phyloP scores from a whole-genome alignment of 2,113 vertebrate genomes.

The Scophthalmus maximus region DNA sequence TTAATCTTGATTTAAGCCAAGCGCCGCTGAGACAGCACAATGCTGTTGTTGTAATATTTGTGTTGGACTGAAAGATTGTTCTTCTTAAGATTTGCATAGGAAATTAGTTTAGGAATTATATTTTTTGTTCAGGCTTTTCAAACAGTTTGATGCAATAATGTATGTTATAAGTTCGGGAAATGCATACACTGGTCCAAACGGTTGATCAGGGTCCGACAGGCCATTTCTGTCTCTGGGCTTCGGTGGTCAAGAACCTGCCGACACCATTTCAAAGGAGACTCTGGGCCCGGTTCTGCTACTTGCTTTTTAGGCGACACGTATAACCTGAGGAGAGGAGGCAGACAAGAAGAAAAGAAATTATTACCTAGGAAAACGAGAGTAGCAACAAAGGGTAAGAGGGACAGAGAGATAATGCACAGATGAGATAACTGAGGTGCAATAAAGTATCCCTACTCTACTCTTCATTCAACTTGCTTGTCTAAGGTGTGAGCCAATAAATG shows the following conservation, averaged over 20 bases:
- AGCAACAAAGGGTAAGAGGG: background rate
- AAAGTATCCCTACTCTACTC: constrained; percentile 23
- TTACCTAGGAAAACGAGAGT: background rate
- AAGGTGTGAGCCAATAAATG: constrained; percentile 3
- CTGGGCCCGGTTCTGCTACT: constrained; percentile 75
- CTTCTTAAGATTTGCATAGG: background rate
- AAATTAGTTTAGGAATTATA: background rate
- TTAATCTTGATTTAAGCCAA: background rate
- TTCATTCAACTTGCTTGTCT: constrained; percentile 24
- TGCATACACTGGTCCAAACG: constrained; percentile 89
- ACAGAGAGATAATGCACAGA: background rate
- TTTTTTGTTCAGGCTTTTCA: background rate
- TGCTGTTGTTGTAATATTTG: no score
- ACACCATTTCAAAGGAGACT: constrained; percentile 90
- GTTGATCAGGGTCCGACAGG: constrained; percentile 87
- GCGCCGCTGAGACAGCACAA: background rate
- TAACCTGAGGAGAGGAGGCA: constrained; percentile 80
- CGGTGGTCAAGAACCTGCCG: constrained; percentile 90
- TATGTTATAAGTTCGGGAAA: background rate
- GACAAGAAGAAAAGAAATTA: background rate
- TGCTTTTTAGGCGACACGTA: constrained; percentile 90
- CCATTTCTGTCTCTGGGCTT: constrained; percentile 90
- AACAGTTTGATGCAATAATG: background rate
- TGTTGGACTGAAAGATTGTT: no score
- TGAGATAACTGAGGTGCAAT: background rate